Conservation (phyloP, 2,888 invertebrate species). For the Papilio protenor region DNA sequence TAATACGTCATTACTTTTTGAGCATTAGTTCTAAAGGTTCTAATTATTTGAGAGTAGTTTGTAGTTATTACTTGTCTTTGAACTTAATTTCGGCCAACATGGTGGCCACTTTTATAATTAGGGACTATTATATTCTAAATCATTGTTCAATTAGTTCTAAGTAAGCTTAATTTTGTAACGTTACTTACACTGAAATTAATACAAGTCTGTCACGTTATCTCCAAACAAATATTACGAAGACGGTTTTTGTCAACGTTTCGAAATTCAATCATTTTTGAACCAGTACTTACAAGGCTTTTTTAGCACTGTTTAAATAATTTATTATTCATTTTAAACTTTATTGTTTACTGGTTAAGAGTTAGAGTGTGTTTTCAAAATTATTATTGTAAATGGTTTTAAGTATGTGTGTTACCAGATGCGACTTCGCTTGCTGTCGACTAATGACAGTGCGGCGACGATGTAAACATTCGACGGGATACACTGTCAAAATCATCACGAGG, state of each 20-base stretch:
- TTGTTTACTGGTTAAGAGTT: background rate
- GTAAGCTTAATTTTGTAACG: background rate
- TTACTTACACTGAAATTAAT: conserved; percentile 47
- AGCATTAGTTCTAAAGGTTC: background rate
- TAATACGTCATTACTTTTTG: conserved; percentile 18
- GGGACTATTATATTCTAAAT: too few species aligned
- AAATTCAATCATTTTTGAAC: conserved; percentile 67
- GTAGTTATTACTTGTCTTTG: too few species aligned
- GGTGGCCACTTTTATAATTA: too few species aligned
- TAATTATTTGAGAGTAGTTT: too few species aligned
- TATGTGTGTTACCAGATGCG: conserved; percentile 74
- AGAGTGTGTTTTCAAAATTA: background rate
- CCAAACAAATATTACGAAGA: conserved; percentile 40
- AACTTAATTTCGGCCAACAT: background rate
- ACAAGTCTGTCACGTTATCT: conserved; percentile 33
- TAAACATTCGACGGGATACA: conserved; percentile 72
- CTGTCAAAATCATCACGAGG: conserved; percentile 75
- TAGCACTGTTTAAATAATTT: background rate
- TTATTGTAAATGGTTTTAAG: conserved; percentile 30
- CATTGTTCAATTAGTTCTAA: background rate
- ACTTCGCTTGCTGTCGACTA: conserved; percentile 72
- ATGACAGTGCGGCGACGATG: conserved; percentile 79
- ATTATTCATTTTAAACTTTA: conserved; percentile 44
- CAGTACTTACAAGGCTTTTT: background rate
- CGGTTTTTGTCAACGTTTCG: conserved; percentile 60